Base-by-base conservation (phyloP, 2,113 vertebrate species). In the Xiphophorus maculatus region DNA sequence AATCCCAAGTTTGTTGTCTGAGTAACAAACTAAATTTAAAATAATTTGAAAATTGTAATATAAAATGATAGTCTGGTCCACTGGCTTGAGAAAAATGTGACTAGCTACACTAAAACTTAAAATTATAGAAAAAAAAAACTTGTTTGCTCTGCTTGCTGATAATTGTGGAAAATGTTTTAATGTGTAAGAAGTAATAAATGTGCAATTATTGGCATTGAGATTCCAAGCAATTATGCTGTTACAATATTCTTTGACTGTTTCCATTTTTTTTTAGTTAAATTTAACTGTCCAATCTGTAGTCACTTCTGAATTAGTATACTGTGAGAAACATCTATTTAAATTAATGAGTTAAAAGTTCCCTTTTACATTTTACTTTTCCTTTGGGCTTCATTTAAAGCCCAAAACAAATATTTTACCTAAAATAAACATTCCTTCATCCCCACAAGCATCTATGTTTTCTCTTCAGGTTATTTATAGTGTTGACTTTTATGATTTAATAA, bases 401-500 rank as follows among this genome's bases (percentile, higher is more conserved):
- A 8, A 42, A 79, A 69, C 60, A 58, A 48, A 48, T 17, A 48
- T 17, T 33, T 32, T 51, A 80, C 29, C 32, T 22, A 37, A 37
- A 37, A 37, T 30, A 11, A 11, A 12, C 33, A 61, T 8, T 12
- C 30, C 32, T 37, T 1, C 3, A 58, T 22, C 22, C 51, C 3
- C 19, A 25, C 5, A n/a, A n/a, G 22, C 51, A 58, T n/a, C 25
- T 17, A 7, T 54, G 51, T 58, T 58, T 58, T n/a, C 12, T 15
- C 33, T 51, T 13, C 1, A 48, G 58, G 37, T 51, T 42, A 62
- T 69, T 65, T 54, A 54, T 32, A 63, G 1, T 27, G n/a, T 37
- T 25, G 32, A 48, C 7, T 54, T 77, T 0, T 3, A 29, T 35
- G 30, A 69, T 71, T 70, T 44, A 65, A 81, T 14, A 72, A 63